Evolutionary conservation across 2,888 invertebrate species (phyloP), one percentile per base, ranked within the genome.

Genomic region (Tolmerus cingulatus): DNA sequence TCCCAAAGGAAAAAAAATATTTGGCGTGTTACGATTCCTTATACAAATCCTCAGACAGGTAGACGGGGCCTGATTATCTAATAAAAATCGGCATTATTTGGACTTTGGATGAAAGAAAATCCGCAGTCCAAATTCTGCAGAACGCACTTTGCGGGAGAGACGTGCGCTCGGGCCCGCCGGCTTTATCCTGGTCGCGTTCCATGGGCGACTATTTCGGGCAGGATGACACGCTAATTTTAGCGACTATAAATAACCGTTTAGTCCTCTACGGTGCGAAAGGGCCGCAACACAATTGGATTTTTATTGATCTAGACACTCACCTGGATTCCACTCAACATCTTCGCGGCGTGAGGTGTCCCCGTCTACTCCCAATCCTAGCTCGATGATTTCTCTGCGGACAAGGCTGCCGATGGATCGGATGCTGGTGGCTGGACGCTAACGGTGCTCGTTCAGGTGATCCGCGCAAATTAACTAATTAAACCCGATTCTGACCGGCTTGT

Each of bases 241-340:
- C 23, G 14, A 43, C 78, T 78, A 78, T 78, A 78, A 78, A 78
- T 78, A 78, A 78, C 23, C 23, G 14, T 27, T 14, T 66, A 66
- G 27, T 66, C 27, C 66, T 66, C 66, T 19, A 19, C 19, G 43
- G 2, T 40, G 43, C 46, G 8, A 27, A 78, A 78, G 43, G 37
- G 12, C 40, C 23, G 9, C 23, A 43, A 23, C 7, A 9, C 78
- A 51, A 79, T 79, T 79, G 79, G 79, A 78, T 19, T 78, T 79
- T 79, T 79, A 79, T 79, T 51, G 55, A 79, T 79, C n/a, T 30
- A 51, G 51, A 2, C 79, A 51, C 40, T 84, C 40, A 84, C 82
- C 82, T 84, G 82, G 37, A 66, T 66, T 40, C 57, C 82, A 84
- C 82, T 84, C 55, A 66, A 66, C 82, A 84, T 84, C 82, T 84